Conservation (phyloP, 37 sponge, comb jelly and placozoan species). For the Chondrosia reniformis region DNA sequence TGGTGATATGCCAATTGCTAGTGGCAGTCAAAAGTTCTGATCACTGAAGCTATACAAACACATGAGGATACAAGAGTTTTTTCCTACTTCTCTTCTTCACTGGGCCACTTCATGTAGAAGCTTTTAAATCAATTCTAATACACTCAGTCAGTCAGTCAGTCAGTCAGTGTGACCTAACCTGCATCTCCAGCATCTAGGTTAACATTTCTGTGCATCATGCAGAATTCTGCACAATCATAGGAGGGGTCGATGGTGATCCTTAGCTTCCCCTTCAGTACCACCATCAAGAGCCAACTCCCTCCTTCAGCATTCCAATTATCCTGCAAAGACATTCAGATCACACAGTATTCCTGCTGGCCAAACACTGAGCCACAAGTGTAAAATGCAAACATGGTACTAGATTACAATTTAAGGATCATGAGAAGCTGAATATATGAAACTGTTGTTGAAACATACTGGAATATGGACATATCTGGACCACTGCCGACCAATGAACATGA, state of each 20-base stretch:
- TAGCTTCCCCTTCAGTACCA: slow-evolving; percentile 38
- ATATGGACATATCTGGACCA: slow-evolving; percentile 3
- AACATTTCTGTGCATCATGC: neutral
- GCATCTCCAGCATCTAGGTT: neutral
- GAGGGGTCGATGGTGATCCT: slow-evolving; percentile 46
- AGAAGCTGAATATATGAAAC: neutral
- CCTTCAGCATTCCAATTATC: neutral
- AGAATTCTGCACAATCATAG: neutral
- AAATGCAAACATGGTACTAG: too few species aligned
- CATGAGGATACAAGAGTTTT: too few species aligned
- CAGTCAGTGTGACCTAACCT: neutral
- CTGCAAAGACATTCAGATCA: too few species aligned
- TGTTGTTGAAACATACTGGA: neutral
- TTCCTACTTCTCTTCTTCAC: too few species aligned
- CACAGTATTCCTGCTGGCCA: too few species aligned
- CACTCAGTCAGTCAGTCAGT: neutral
- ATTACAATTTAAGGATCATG: too few species aligned
- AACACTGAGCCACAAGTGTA: too few species aligned
- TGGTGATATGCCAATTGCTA: too few species aligned
- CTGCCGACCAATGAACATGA: neutral
- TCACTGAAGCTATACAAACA: too few species aligned
- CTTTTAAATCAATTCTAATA: too few species aligned
- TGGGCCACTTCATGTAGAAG: too few species aligned
- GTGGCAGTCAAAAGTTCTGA: too few species aligned
- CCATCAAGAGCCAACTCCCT: neutral